A percentile compares a stretch with the other conserved stretches of the same genome.
Evolutionary conservation across 2,797 vertebrate genomes (phyloP).

Genomic region (Coreius guichenoti): DNA sequence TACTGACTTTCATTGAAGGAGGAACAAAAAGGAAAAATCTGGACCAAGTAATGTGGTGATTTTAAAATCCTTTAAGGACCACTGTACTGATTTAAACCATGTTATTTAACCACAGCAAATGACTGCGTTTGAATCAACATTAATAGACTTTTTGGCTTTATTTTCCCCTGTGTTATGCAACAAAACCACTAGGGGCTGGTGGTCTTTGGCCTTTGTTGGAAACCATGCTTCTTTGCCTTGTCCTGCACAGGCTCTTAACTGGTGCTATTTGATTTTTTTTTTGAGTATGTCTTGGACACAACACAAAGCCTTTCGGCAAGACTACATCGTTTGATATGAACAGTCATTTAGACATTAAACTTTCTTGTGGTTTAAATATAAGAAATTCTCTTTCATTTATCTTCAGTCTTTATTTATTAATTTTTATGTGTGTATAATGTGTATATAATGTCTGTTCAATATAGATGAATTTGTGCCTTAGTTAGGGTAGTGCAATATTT

Average conservation of each 20-base stretch:
- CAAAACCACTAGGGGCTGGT: constrained; percentile 21
- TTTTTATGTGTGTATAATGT: neutral
- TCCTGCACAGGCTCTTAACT: constrained; percentile 11
- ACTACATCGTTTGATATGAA: constrained; percentile 1
- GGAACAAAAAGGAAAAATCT: neutral
- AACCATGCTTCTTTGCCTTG: neutral
- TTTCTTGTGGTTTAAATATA: neutral
- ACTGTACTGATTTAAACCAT: constrained; percentile 15
- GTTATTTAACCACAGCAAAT: neutral
- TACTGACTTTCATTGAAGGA: neutral
- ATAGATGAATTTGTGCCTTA: neutral
- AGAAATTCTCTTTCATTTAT: neutral
- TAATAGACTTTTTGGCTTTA: neutral
- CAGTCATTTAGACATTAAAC: neutral
- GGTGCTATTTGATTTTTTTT: neutral
- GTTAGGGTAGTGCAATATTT: neutral
- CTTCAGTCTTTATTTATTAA: neutral
- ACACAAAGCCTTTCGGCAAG: constrained; percentile 1
- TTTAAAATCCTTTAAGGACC: constrained; percentile 8
- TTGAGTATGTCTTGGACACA: constrained; percentile 2
- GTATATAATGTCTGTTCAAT: neutral
- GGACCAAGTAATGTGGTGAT: neutral
- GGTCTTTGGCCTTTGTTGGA: constrained; percentile 8
- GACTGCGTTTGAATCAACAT: constrained; percentile 18
- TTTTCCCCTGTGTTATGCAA: constrained; percentile 3